Base-by-base conservation (phyloP, 1,140 invertebrate species). In the Ceratoteleas bidentatus region DNA sequence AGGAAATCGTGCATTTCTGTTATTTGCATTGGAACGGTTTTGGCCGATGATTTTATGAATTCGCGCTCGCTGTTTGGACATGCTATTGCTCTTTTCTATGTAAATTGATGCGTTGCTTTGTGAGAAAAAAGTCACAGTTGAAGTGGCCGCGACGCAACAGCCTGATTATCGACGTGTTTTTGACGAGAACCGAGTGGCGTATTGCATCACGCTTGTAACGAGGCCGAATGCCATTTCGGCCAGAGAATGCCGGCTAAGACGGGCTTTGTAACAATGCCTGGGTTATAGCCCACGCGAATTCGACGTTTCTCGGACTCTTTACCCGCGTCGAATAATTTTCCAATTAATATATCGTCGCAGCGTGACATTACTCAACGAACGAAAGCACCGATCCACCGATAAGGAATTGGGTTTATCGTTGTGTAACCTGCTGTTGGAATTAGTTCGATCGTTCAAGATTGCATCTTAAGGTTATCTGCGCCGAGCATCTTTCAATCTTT, bases 111-210 rank as follows among this genome's bases (percentile, higher is more conserved):
- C 65, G 52, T 65, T 52, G 34, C 50, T 80, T 68, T 68, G 64
- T 68, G 70, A 74, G 70, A 77, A 78, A 83, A 75, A 75, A 74
- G 65, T 75, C 58, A 60, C 60, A 60, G 69, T 58, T 75, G 65
- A 78, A 78, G 58, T 79, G 60, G 43, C 24, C 64, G 74, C 62
- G 38, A 70, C 54, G 74, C 81, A 78, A 83, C 60, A 78, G 69
- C 47, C 62, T 78, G 81, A 70, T 70, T 74, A 83, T 70, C 57
- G 75, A 75, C 66, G 81, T 83, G 72, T 83, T 79, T 79, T 83
- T 77, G 65, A 79, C 60, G 81, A 61, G 70, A 61, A 49, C 56
- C 15, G 53, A 78, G 64, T 73, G 34, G 14, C 52, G 58, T 33
- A 34, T 83, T 76, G 75, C 81, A 34, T 50, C 65, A 79, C 58